Conservation (phyloP, 2,113 vertebrate species). For the Charadrius vociferus region DNA sequence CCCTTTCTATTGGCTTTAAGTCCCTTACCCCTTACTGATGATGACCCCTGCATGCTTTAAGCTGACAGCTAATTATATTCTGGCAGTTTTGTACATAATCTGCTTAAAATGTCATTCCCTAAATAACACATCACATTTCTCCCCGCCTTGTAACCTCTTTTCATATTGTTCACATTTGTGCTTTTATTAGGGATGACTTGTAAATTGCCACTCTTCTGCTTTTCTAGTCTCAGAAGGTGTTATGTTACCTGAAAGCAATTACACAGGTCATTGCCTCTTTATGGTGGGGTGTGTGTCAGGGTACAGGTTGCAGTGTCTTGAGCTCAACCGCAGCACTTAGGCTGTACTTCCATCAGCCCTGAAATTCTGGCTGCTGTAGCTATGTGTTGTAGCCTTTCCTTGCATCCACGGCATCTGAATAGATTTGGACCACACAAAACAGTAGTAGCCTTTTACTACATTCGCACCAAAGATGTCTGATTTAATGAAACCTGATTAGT, state of each 20-base stretch:
- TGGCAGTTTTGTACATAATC: not conserved
- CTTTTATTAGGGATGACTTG: not conserved
- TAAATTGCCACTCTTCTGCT: not conserved
- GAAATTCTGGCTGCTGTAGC: not conserved
- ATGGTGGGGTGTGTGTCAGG: not conserved
- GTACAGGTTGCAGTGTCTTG: not conserved
- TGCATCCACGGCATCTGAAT: not conserved
- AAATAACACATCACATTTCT: not conserved
- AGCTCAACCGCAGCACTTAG: not conserved
- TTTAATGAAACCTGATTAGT: not conserved
- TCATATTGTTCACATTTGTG: not conserved
- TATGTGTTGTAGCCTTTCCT: accelerated
- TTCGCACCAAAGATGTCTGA: not conserved
- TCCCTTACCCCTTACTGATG: not conserved
- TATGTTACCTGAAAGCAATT: not conserved
- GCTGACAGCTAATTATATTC: not conserved
- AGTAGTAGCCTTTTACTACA: not conserved
- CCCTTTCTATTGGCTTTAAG: not conserved
- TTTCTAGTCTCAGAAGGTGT: not conserved
- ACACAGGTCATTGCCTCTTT: not conserved
- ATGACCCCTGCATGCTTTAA: not conserved
- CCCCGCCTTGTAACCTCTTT: accelerated
- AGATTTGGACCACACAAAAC: not conserved
- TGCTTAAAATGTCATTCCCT: not conserved
- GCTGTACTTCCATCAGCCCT: not conserved